Base-by-base conservation (phyloP, 2,888 invertebrate genomes). In the Labia minor region DNA sequence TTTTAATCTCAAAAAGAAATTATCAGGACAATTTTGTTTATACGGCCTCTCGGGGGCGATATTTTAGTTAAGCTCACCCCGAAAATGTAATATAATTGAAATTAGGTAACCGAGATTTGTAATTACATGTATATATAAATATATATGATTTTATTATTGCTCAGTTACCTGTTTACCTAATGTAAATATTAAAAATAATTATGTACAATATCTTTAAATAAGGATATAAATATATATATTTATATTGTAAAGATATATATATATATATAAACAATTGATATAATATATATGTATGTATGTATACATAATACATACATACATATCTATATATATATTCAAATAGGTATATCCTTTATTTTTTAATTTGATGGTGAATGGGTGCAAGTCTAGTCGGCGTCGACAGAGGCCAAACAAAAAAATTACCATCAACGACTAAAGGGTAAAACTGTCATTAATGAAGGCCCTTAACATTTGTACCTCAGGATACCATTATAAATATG, bases 401-500 rank as follows among this genome's bases (percentile, higher is more conserved):
- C 49, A 49, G 49, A 49, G 49, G 49, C 49, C 49, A 49, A 49
- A 14, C 14, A 49, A 26, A n/a, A n/a, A n/a, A n/a, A 49, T 49
- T 8, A 49, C 16, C 6, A 49, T 49, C 49, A 49, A 49, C 49
- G 49, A 49, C 49, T n/a, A 49, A 49, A 49, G 14, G 14, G 16
- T n/a, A 49, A 14, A 49, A 49, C 49, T 4, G 6, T 49, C 49
- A 49, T 26, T 8, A 10, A 49, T 49, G 49, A 49, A 14, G 14
- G 49, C 16, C n/a, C 49, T 68, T 33, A 67, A 67, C 62, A 65
- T 63, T 64, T 68, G 69, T 69, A 70, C 67, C 68, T 66, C 69
- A 69, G 69, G 67, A 68, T 68, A 69, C 69, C 68, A 69, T 69
- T 68, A 68, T 68, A 64, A 66, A 63, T 69, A 67, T 26, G 26